phyloP scores from a whole-genome alignment of 2,888 invertebrate genomes.

The Gnatocerus cornutus region DNA sequence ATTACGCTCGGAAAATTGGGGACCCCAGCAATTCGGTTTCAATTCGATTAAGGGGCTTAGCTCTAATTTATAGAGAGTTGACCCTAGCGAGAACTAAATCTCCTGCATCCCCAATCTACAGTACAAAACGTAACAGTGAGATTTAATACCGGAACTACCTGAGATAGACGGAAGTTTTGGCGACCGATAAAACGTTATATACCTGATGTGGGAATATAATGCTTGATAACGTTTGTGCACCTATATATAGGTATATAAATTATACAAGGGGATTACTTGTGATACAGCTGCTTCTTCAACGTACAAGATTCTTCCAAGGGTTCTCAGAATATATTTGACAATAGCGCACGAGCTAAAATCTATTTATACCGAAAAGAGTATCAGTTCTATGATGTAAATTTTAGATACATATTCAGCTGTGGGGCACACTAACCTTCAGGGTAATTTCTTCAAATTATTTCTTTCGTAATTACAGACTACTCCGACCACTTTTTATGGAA shows the following conservation, averaged over 20 bases:
- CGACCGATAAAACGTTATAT: slow-evolving; percentile 61
- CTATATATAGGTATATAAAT: slow-evolving; percentile 53
- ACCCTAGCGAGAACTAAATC: slow-evolving; percentile 45
- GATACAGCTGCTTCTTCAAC: slow-evolving; percentile 57
- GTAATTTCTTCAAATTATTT: slow-evolving; percentile 54
- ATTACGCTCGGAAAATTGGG: not conserved
- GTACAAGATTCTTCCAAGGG: slow-evolving; percentile 56
- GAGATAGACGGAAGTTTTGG: slow-evolving; percentile 66
- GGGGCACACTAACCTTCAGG: slow-evolving; percentile 16
- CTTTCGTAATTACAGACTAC: slow-evolving; percentile 39
- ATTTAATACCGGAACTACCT: slow-evolving; percentile 65
- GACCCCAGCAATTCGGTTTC: not conserved
- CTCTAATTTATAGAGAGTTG: slow-evolving; percentile 24
- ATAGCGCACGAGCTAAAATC: slow-evolving; percentile 59
- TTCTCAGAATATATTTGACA: slow-evolving; percentile 50
- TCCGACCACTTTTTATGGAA: slow-evolving; percentile 37
- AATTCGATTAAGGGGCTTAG: slow-evolving; percentile 21
- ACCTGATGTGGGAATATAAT: slow-evolving; percentile 64
- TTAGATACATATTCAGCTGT: slow-evolving; percentile 51
- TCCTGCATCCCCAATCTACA: slow-evolving; percentile 52
- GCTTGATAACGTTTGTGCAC: slow-evolving; percentile 51
- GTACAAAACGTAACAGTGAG: slow-evolving; percentile 44
- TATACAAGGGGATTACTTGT: slow-evolving; percentile 57
- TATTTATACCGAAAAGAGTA: slow-evolving; percentile 55
- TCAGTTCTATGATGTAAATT: slow-evolving; percentile 50